A percentile compares a stretch with the other conserved stretches of the same genome.
These are phyloP conservation scores for Pammene aurita DNA, from an alignment of 2,888 invertebrate species.

Conservation along the genomic window DNA sequence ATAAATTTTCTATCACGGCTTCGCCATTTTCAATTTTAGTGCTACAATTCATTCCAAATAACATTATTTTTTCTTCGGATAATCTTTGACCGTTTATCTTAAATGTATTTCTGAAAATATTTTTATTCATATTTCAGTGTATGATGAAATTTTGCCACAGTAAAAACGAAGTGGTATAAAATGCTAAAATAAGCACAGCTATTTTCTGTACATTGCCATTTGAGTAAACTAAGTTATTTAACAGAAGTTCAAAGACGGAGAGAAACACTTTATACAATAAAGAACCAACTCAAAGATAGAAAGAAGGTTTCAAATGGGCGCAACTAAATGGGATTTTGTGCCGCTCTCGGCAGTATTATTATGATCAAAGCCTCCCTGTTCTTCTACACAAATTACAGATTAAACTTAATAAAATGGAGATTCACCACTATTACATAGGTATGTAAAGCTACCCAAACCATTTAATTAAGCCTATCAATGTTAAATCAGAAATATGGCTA, in stretches of 20 bases:
- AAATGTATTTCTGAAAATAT: not conserved
- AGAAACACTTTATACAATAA: conserved; percentile 28
- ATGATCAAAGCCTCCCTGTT: conserved; percentile 24
- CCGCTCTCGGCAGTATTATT: conserved; percentile 24
- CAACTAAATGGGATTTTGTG: conserved; percentile 27
- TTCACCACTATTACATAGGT: not conserved
- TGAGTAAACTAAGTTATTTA: conserved; percentile 19
- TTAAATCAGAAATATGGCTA: too few relatives aligned
- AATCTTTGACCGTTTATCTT: not conserved
- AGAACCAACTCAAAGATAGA: conserved; percentile 23
- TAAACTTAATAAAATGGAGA: not conserved
- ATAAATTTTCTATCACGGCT: too few relatives aligned
- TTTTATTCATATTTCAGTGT: not conserved
- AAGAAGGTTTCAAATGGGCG: conserved; percentile 20
- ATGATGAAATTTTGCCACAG: not conserved
- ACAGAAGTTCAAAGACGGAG: conserved; percentile 32
- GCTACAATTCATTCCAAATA: too few relatives aligned
- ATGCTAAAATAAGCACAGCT: conserved; percentile 1
- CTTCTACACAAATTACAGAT: conserved; percentile 6
- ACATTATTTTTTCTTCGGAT: too few relatives aligned
- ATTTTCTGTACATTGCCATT: conserved; percentile 26
- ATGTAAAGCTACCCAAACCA: not conserved
- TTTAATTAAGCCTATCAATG: too few relatives aligned
- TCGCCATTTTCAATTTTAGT: too few relatives aligned
- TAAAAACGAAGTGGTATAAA: conserved; percentile 2